Evolutionary conservation across 2,113 vertebrate genomes (phyloP).

Genomic region (Mesoclemmys tuberculata): DNA sequence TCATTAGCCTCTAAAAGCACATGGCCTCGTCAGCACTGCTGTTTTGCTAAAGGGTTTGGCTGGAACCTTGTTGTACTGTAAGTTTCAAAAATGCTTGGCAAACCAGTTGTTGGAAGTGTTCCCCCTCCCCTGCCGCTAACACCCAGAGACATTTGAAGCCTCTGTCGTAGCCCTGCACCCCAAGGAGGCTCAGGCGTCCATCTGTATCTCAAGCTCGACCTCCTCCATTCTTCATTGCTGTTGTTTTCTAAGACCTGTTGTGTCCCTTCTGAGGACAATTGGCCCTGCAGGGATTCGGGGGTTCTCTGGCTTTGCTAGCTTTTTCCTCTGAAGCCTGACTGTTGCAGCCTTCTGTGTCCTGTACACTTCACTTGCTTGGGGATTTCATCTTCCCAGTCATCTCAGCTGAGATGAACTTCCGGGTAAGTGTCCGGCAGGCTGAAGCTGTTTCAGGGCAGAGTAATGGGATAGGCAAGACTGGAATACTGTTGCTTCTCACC

Average conservation of each 20-base stretch:
- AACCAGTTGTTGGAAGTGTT: not conserved
- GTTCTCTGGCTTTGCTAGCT: not conserved
- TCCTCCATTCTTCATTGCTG: not conserved
- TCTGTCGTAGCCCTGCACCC: not conserved
- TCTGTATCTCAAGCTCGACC: not conserved
- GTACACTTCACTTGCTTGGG: not conserved
- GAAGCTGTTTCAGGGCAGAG: accelerated
- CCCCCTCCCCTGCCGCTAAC: not conserved
- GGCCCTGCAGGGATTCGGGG: accelerated
- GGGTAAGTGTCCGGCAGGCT: not conserved
- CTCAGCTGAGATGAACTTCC: not conserved
- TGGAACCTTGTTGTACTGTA: not conserved
- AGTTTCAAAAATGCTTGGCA: not conserved
- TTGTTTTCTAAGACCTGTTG: accelerated
- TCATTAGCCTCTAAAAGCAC: not conserved
- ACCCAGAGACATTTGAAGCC: not conserved
- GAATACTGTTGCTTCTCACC: not conserved
- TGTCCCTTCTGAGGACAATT: not conserved
- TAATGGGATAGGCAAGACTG: not conserved
- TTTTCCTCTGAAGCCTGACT: accelerated
- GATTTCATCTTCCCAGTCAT: accelerated
- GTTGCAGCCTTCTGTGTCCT: accelerated
- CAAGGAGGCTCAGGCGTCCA: accelerated
- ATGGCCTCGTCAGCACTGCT: accelerated
- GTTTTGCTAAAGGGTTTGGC: not conserved